These are phyloP conservation scores for Penaeus vannamei DNA, from an alignment of 1,140 invertebrate species.

Conservation along the genomic window DNA sequence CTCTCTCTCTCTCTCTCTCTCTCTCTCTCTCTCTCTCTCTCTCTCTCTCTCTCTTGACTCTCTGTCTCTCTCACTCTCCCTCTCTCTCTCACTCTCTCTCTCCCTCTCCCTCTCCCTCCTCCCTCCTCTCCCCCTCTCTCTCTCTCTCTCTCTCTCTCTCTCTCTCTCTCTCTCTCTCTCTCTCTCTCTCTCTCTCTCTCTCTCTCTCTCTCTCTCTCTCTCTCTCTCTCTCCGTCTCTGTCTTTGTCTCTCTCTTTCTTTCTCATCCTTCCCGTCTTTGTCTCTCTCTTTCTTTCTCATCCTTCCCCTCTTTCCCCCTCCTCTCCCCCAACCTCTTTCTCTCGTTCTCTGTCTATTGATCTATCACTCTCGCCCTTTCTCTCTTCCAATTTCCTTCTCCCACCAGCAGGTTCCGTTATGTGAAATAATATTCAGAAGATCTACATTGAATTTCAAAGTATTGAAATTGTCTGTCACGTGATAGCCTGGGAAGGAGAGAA, in stretches of 20 bases:
- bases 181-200: slow-evolving; percentile 34
- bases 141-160: neutral
- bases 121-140: neutral
- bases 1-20: neutral
- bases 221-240: too few species aligned
- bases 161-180: neutral
- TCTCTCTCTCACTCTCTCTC: too few species aligned
- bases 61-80: neutral
- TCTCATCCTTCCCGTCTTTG: too few species aligned
- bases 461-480: neutral
- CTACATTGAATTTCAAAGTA: too few species aligned
- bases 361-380: neutral
- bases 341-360: neutral
- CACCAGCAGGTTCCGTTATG: neutral
- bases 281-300: neutral
- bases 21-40: too few species aligned
- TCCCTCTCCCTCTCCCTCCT: neutral
- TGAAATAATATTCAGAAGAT: neutral
- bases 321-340: neutral
- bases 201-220: neutral
- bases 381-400: neutral
- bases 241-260: too few species aligned
- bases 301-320: neutral
- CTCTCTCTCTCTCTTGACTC: neutral
- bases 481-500: neutral